Evolutionary conservation across 2,797 vertebrate genomes (phyloP).

Genomic region (Thamnophis elegans): DNA sequence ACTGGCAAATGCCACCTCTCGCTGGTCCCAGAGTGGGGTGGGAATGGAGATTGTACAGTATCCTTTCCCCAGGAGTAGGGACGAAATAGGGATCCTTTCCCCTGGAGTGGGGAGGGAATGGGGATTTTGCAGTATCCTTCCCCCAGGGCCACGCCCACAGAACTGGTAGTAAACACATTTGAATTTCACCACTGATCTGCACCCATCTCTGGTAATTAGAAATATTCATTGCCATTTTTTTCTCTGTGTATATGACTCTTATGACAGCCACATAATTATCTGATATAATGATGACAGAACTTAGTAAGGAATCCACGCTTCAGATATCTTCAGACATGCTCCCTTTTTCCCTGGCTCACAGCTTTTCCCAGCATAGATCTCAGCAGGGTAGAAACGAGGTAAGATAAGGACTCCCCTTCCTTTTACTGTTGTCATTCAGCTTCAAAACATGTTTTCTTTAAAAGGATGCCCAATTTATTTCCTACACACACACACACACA

Average conservation of each 20-base stretch:
- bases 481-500: background rate
- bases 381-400: background rate
- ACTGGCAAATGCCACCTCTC: too few relatives aligned
- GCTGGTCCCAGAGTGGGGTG: too few relatives aligned
- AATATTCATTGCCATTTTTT: background rate
- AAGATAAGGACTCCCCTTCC: background rate
- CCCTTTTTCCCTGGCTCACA: background rate
- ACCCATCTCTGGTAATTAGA: slow-evolving; percentile 23
- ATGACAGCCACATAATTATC: background rate
- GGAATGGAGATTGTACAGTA: too few relatives aligned
- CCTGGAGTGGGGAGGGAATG: too few relatives aligned
- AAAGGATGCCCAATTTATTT: background rate
- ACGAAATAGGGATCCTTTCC: too few relatives aligned
- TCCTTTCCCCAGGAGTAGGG: too few relatives aligned
- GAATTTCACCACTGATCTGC: slow-evolving; percentile 15
- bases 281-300: background rate
- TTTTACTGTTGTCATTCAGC: background rate
- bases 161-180: too few relatives aligned
- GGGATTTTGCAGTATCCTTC: too few relatives aligned
- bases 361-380: background rate
- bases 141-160: too few relatives aligned
- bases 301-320: background rate
- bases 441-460: background rate
- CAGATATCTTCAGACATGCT: background rate
- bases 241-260: background rate